A percentile compares a stretch with the other conserved stretches of the same genome.
phyloP scores from a whole-genome alignment of 1,140 invertebrate species.

The Formica selysi region DNA sequence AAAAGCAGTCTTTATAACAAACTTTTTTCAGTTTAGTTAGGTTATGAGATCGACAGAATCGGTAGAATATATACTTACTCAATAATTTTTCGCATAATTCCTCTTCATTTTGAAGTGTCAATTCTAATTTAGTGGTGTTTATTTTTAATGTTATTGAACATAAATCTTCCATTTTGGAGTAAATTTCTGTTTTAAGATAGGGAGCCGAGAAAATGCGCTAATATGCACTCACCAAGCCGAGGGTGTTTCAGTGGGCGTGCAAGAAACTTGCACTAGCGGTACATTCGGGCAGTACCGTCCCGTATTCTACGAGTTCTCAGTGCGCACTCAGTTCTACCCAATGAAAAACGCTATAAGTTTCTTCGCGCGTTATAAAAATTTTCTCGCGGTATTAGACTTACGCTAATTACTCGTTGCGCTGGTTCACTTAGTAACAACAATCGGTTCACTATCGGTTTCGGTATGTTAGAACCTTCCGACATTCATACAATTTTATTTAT shows the following conservation, averaged over 20 bases:
- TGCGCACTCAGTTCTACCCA: slow-evolving; percentile 2
- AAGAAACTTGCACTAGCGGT: slow-evolving; percentile 4
- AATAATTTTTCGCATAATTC: background rate
- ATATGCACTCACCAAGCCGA: background rate
- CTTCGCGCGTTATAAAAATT: no score
- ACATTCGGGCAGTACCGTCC: background rate
- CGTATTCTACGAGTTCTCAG: background rate
- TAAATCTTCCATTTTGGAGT: background rate
- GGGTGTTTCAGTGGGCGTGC: background rate
- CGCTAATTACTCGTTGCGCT: no score
- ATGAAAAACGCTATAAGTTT: background rate
- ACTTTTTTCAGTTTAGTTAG: background rate
- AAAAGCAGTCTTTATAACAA: background rate
- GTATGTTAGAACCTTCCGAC: no score
- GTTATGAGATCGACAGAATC: background rate
- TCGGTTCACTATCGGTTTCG: no score
- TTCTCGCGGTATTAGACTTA: no score
- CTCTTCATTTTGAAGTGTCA: background rate
- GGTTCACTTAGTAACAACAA: no score
- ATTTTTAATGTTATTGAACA: background rate
- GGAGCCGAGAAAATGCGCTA: background rate
- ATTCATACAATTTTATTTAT: no score
- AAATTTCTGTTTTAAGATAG: background rate
- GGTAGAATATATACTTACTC: background rate
- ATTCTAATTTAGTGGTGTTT: background rate